A percentile compares a stretch with the other conserved stretches of the same genome.
Evolutionary conservation across 2,113 vertebrate species (phyloP).

Genomic region (Rhagologus leucostigma): DNA sequence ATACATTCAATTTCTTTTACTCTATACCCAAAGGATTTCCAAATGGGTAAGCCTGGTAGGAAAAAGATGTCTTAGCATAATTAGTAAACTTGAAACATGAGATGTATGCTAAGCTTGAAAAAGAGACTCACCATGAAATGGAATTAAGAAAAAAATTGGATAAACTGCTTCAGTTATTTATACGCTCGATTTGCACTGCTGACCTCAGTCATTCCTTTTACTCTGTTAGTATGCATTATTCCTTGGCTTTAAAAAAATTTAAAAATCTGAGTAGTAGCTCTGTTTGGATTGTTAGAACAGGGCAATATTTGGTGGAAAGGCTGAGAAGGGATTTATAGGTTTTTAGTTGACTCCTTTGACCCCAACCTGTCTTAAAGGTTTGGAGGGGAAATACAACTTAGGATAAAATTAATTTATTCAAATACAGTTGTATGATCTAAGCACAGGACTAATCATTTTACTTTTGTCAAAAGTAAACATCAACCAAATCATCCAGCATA

Average conservation of each 20-base stretch:
- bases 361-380: background rate
- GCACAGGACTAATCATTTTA: background rate
- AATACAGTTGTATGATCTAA: background rate
- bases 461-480: background rate
- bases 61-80: background rate
- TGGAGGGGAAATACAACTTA: background rate
- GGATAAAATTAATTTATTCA: background rate
- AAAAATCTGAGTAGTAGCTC: background rate
- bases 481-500: background rate
- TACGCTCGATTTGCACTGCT: background rate
- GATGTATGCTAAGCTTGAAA: background rate
- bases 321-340: background rate
- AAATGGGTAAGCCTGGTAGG: background rate
- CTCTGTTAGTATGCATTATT: background rate
- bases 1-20: background rate
- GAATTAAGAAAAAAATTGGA: background rate
- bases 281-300: background rate
- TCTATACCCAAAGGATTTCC: background rate
- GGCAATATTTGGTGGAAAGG: background rate
- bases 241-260: background rate
- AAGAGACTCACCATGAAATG: background rate
- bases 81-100: background rate
- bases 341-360: background rate
- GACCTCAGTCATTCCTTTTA: background rate
- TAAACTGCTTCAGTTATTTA: background rate